Evolutionary conservation across 2,888 invertebrate species (phyloP).

Genomic region (Melipona beecheii): DNA sequence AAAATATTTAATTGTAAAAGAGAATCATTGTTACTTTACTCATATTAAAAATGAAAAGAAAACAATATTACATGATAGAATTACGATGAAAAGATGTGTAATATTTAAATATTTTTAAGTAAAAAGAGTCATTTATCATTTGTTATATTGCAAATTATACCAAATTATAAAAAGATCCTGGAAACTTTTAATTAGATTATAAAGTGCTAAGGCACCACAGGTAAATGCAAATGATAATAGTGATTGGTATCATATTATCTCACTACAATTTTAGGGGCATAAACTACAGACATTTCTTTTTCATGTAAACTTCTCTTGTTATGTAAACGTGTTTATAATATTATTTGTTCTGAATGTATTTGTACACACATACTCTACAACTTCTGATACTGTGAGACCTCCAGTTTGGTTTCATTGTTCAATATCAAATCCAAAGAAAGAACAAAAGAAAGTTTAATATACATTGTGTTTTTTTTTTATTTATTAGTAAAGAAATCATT

Average conservation of each 20-base stretch:
- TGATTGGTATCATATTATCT: slow-evolving; percentile 66
- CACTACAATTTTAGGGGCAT: slow-evolving; percentile 59
- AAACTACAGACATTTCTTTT: slow-evolving; percentile 61
- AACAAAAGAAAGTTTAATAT: slow-evolving; percentile 11
- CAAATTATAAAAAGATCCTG: slow-evolving; percentile 46
- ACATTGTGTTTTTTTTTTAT: neutral
- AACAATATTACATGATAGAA: slow-evolving; percentile 38
- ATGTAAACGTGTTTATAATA: slow-evolving; percentile 61
- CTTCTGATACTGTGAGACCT: slow-evolving; percentile 62
- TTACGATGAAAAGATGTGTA: slow-evolving; percentile 21
- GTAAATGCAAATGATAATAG: slow-evolving; percentile 77
- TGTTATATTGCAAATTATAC: slow-evolving; percentile 39
- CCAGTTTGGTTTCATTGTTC: slow-evolving; percentile 47
- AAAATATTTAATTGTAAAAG: slow-evolving; percentile 54
- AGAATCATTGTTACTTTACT: slow-evolving; percentile 39
- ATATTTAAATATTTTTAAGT: slow-evolving; percentile 44
- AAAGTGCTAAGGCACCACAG: slow-evolving; percentile 81
- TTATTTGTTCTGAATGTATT: slow-evolving; percentile 57
- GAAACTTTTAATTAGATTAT: slow-evolving; percentile 67
- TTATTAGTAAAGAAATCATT: slow-evolving; percentile 4
- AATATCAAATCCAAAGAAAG: slow-evolving; percentile 24
- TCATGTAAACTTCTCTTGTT: slow-evolving; percentile 19
- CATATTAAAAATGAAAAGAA: slow-evolving; percentile 32
- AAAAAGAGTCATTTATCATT: slow-evolving; percentile 41
- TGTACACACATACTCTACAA: slow-evolving; percentile 59